Conservation (phyloP, 2,113 vertebrate species). For the Arenaria interpres region DNA sequence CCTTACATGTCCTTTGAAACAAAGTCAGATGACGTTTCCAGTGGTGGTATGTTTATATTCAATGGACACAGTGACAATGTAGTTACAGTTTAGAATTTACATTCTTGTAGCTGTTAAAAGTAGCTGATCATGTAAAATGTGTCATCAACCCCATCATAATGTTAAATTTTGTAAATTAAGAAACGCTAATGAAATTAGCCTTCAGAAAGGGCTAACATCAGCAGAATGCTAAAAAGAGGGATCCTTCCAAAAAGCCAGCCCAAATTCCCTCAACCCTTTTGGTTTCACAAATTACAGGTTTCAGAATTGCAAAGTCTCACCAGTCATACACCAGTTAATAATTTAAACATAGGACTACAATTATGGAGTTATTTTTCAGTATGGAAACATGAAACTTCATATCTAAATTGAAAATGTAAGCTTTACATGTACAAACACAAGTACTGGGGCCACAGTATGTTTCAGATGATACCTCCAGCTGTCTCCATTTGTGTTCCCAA, state of each 20-base stretch:
- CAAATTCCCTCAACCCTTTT: neutral
- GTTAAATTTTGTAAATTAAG: neutral
- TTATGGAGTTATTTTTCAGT: neutral
- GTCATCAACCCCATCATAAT: neutral
- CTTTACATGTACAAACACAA: neutral
- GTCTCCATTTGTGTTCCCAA: neutral
- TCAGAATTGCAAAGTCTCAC: neutral
- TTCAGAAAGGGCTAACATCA: neutral
- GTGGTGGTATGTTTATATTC: neutral
- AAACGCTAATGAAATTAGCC: neutral
- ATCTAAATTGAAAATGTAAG: neutral
- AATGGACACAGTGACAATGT: neutral
- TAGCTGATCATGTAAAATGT: neutral
- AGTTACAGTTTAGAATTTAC: neutral
- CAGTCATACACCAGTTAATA: neutral
- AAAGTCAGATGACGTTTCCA: neutral
- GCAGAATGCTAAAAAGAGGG: neutral
- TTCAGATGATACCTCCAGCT: neutral
- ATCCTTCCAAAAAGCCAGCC: rapidly evolving
- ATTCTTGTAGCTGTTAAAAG: neutral
- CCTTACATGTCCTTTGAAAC: neutral
- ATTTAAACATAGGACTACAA: neutral
- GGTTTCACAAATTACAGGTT: neutral
- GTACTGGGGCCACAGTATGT: neutral
- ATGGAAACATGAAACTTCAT: neutral